phyloP scores from a whole-genome alignment of 1,140 invertebrate species.

The Hyles euphorbiae region DNA sequence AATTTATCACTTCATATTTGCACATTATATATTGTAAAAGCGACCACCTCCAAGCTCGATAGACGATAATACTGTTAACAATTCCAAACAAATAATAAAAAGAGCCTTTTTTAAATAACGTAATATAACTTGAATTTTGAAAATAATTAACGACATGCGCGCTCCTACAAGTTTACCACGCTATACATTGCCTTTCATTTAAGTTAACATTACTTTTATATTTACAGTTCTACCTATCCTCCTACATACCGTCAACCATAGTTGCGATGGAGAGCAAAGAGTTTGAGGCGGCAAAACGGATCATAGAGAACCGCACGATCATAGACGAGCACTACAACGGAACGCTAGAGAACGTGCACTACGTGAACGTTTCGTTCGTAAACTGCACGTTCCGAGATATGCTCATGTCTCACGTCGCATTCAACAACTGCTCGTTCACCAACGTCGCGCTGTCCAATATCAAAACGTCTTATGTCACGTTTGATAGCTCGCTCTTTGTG shows the following conservation, averaged over 20 bases:
- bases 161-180: too few species aligned
- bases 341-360: conserved; percentile 61
- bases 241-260: conserved; percentile 55
- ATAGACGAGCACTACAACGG: conserved; percentile 48
- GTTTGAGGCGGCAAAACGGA: conserved; percentile 42
- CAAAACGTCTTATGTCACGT: conserved; percentile 63
- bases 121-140: too few species aligned
- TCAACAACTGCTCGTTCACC: conserved; percentile 65
- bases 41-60: too few species aligned
- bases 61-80: too few species aligned
- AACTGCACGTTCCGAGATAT: conserved; percentile 68
- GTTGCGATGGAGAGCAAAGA: conserved; percentile 41
- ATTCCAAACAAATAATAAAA: too few species aligned
- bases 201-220: conserved; percentile 5
- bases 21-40: too few species aligned
- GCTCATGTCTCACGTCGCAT: conserved; percentile 68
- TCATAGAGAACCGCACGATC: conserved; percentile 30
- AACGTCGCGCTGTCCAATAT: conserved; percentile 67
- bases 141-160: too few species aligned
- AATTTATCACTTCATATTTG: too few species aligned
- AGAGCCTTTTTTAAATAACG: too few species aligned
- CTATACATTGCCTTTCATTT: too few species aligned
- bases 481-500: conserved; percentile 54
- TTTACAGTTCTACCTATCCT: conserved; percentile 61
- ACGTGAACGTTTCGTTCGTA: conserved; percentile 55